Conservation (phyloP, 2,888 invertebrate genomes). For the Pterostichus niger region DNA sequence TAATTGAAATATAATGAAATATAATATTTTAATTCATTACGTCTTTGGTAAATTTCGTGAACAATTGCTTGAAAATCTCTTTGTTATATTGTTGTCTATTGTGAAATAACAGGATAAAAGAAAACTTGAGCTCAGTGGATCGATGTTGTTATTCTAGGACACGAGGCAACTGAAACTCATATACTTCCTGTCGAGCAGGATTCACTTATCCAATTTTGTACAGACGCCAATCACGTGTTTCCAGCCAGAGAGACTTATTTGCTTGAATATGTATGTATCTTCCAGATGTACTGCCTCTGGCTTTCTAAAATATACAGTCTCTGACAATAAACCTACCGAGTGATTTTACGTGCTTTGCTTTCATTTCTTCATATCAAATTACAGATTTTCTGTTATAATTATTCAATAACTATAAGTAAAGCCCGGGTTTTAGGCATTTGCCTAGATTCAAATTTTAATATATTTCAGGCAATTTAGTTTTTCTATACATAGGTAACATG, state of each 20-base stretch:
- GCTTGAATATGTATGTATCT: not conserved
- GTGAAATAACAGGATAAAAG: not conserved
- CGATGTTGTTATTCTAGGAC: not conserved
- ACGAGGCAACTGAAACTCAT: constrained; percentile 1
- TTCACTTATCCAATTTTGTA: constrained; percentile 26
- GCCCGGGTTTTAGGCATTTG: no score
- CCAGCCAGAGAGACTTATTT: not conserved
- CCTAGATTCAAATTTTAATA: no score
- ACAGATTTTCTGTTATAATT: no score
- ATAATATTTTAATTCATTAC: not conserved
- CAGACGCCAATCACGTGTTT: not conserved
- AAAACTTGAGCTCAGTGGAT: constrained; percentile 1
- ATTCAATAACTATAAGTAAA: no score
- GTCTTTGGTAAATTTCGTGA: not conserved
- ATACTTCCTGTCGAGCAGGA: not conserved
- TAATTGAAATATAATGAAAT: not conserved
- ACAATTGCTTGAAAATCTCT: not conserved
- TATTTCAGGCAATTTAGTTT: no score
- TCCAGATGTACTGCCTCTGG: not conserved
- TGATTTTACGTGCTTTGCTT: no score
- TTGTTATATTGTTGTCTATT: not conserved
- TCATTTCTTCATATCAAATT: no score
- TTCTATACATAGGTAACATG: no score
- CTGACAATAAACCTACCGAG: no score
- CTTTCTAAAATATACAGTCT: no score